Evolutionary conservation across 2,113 vertebrate species (phyloP), one percentile per base, ranked within the genome.

Genomic region (Recurvirostra avosetta): DNA sequence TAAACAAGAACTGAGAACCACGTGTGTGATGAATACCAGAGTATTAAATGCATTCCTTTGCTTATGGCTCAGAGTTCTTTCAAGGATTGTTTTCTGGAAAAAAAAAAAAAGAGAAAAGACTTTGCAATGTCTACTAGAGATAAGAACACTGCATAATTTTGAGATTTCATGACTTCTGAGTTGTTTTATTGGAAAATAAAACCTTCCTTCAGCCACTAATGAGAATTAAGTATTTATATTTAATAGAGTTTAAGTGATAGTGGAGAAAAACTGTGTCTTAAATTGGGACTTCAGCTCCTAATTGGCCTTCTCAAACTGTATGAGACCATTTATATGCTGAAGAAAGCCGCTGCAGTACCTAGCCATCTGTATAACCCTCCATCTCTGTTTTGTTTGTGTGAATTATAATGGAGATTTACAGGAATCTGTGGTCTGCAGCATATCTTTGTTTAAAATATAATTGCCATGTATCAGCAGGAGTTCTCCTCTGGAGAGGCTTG

Each of bases 151-250:
- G 50, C 29, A 86, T 68, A 49, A 84, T 95, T 90, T 72, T 67
- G 91, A 94, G 68, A 89, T 88, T 92, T 94, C 43, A 34, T 61
- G 22, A 92, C 30, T 94, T 83, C 67, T 91, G 27, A 32, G 5
- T 47, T 81, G 55, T 85, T 95, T 85, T 90, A 63, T 90, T 92
- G 72, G 68, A 93, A 96, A 89, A 94, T 76, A 94, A 97, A 90
- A 67, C 43, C 67, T 92, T 73, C 7, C 34, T 83, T 91, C 72
- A 79, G 49, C 72, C 73, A 30, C 41, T 94, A 88, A 95, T 88
- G 67, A 96, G 92, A 94, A 94, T 47, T 38, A 97, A 92, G 59
- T 88, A 96, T 92, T 94, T 96, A 77, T 96, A 91, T 90, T 97
- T 91, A 95, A 95, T 91, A 87, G 38, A 89, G 47, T 93, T 91